Conservation (phyloP, 2,888 invertebrate genomes). For the Eristalis intricaria region DNA sequence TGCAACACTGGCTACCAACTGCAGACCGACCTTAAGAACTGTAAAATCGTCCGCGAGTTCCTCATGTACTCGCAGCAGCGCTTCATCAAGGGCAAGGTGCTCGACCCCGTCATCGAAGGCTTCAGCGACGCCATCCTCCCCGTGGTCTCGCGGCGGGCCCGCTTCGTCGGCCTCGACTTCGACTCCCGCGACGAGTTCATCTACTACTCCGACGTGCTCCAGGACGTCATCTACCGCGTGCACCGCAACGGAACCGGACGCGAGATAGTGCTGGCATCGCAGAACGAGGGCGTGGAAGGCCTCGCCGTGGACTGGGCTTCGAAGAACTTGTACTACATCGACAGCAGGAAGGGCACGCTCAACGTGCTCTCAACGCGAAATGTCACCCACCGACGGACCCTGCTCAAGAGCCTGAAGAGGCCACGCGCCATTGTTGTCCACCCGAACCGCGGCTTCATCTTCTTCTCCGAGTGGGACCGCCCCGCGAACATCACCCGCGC, state of each 20-base stretch:
- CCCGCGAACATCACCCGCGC: conserved; percentile 98
- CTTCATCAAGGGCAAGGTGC: conserved; percentile 95
- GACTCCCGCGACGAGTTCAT: conserved; percentile 95
- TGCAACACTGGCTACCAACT: conserved; percentile 94
- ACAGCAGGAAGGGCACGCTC: conserved; percentile 95
- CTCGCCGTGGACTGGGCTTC: conserved; percentile 97
- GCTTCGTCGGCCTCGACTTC: conserved; percentile 97
- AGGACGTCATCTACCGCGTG: conserved; percentile 95
- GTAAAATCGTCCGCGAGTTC: conserved; percentile 92
- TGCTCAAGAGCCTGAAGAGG: conserved; percentile 93
- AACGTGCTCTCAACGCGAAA: conserved; percentile 95
- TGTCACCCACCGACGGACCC: conserved; percentile 90
- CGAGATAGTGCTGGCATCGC: conserved; percentile 95
- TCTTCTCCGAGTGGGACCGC: conserved; percentile 98
- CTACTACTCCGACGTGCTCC: conserved; percentile 98
- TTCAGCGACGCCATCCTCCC: conserved; percentile 98
- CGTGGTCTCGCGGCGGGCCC: conserved; percentile 93
- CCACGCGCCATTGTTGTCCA: conserved; percentile 98
- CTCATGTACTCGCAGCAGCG: conserved; percentile 97
- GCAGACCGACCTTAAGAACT: conserved; percentile 88
- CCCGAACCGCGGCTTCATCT: conserved; percentile 96
- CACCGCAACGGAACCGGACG: conserved; percentile 90
- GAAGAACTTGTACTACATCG: conserved; percentile 97
- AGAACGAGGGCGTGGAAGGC: conserved; percentile 98
- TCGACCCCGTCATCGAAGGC: conserved; percentile 93